Conservation (phyloP, 1,140 invertebrate species). For the Meteorus sp. region DNA sequence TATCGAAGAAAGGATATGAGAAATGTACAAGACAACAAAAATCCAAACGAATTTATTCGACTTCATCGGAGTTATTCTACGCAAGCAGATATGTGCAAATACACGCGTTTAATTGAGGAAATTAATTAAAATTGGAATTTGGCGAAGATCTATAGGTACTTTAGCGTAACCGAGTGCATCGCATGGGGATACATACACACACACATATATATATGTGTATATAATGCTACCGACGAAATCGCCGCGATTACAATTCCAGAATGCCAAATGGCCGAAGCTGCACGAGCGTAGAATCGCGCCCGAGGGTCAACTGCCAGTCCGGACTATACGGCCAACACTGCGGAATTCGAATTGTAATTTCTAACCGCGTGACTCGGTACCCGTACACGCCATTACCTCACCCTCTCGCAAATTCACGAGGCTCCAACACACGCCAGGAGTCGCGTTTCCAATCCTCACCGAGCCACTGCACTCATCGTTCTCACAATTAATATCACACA, state of each 20-base stretch:
- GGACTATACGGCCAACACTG: constrained; percentile 44
- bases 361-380: constrained; percentile 31
- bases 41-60: too few species aligned
- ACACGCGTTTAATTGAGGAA: constrained; percentile 21
- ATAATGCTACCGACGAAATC: too few species aligned
- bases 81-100: too few species aligned
- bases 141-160: neutral
- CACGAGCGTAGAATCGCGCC: constrained; percentile 28
- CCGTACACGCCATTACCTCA: constrained; percentile 30
- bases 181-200: constrained; percentile 10
- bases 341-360: constrained; percentile 51
- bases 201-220: too few species aligned
- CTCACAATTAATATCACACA: constrained; percentile 1
- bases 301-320: constrained; percentile 18
- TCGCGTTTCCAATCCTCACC: constrained; percentile 20
- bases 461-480: neutral
- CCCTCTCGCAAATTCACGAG: constrained; percentile 23
- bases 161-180: neutral
- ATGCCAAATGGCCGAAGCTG: constrained; percentile 30
- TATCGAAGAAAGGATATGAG: too few species aligned
- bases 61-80: too few species aligned
- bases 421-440: constrained; percentile 13
- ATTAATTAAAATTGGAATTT: constrained; percentile 36
- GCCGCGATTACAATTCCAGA: constrained; percentile 31
- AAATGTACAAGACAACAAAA: too few species aligned